A percentile compares a stretch with the other conserved stretches of the same genome.
Conservation (phyloP, 2,888 invertebrate species). For the Adineta ricciae region DNA sequence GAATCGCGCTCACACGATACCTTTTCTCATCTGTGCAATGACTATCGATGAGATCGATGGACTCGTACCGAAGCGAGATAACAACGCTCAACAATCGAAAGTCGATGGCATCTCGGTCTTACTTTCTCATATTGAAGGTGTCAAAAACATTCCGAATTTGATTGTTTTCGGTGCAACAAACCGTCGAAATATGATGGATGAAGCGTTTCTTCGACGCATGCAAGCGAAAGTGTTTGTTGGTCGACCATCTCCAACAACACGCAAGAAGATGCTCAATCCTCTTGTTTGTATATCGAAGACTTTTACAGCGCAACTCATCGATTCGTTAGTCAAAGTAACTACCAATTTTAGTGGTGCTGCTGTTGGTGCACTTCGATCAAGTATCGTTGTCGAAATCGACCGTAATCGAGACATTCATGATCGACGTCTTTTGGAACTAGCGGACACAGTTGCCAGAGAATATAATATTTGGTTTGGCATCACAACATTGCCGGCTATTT, state of each 20-base stretch:
- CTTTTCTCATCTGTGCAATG: background rate
- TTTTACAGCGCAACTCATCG: background rate
- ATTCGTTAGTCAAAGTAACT: background rate
- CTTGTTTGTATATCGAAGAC: background rate
- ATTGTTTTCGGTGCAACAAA: background rate
- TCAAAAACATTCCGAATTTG: background rate
- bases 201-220: background rate
- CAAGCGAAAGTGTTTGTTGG: constrained; percentile 1
- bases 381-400: background rate
- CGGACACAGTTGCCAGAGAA: background rate
- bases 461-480: constrained; percentile 10
- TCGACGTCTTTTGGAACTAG: background rate
- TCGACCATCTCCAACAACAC: background rate
- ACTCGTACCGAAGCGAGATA: constrained; percentile 5
- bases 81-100: background rate
- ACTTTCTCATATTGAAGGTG: constrained; percentile 6
- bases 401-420: background rate
- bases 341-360: constrained; percentile 6
- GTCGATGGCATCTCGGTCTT: background rate
- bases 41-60: constrained; percentile 21
- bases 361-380: background rate
- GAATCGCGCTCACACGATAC: background rate
- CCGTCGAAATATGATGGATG: constrained; percentile 5
- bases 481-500: background rate
- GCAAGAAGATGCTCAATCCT: background rate